Evolutionary conservation across 2,113 vertebrate genomes (phyloP), one percentile per base, ranked within the genome.

Genomic region (Eulacestoma nigropectus): DNA sequence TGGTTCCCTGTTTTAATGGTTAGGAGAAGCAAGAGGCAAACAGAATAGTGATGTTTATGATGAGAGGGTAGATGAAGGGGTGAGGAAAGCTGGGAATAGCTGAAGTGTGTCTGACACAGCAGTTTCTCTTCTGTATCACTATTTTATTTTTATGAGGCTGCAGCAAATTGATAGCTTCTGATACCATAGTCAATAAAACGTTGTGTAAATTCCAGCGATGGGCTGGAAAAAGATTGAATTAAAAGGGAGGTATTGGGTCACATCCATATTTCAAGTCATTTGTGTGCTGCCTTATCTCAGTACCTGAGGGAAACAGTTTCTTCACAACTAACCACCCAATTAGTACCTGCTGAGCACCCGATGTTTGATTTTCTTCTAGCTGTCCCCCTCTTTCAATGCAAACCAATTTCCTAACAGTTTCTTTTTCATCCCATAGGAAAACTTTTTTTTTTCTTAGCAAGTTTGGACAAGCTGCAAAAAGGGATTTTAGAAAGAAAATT

Each of bases 101-200:
- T 97, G 77, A 87, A 91, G 81, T 93, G 82, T 94, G 83, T 97
- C 95, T 97, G 85, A 94, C 82, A 95, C 77, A 96, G 90, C 91
- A 94, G 93, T 97, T 97, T 98, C 87, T 84, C 82, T 93, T 95
- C 96, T 95, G 72, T 85, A 83, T 97, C 94, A 95, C 84, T 97
- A 94, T 97, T 97, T 97, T 97, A 97, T 97, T 97, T 97, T 97
- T 97, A 95, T 95, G 97, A 94, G 95, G 93, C 95, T 96, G 89
- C 90, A 97, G 95, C 94, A 97, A 97, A 95, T 96, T 97, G 86
- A 96, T 97, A 89, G 92, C 90, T 91, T 95, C 94, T 88, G 75
- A 96, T 96, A 96, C 87, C 96, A 96, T 96, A 96, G 88, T 83
- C 92, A 95, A 93, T 88, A 97, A 94, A 77, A 88, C 84, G 93